These are phyloP conservation scores for Pomatorhinus ruficollis DNA, from an alignment of 2,113 vertebrate genomes.

Conservation along the genomic window DNA sequence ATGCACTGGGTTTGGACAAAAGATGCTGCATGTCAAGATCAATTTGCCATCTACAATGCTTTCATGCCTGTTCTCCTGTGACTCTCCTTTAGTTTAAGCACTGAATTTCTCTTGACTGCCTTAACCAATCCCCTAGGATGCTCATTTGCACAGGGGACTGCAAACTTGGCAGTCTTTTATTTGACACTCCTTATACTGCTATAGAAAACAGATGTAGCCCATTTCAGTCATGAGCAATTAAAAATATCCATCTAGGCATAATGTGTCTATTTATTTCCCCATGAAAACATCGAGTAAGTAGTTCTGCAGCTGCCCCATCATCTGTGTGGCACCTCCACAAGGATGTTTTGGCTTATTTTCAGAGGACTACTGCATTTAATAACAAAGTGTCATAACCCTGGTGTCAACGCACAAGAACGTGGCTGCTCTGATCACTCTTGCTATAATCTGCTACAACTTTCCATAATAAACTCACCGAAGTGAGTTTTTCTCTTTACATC, in stretches of 20 bases:
- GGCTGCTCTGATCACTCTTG: background rate
- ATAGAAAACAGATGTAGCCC: background rate
- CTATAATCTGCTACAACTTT: background rate
- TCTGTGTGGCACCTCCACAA: background rate
- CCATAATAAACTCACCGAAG: background rate
- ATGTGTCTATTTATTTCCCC: background rate
- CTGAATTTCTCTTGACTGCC: background rate
- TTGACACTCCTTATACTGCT: conserved; percentile 23
- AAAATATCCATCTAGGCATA: background rate
- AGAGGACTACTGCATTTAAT: background rate
- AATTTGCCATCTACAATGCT: background rate
- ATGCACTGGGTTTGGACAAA: background rate
- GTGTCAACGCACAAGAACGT: background rate
- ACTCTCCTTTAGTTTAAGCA: conserved; percentile 32
- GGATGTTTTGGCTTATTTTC: background rate
- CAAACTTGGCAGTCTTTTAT: background rate
- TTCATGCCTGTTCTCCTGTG: background rate
- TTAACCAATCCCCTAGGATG: conserved; percentile 17
- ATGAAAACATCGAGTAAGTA: background rate
- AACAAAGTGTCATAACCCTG: background rate
- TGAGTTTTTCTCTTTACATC: background rate
- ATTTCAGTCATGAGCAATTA: background rate
- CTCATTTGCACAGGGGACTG: background rate
- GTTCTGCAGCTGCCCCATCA: background rate
- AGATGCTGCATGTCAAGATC: background rate